Percentiles rank a stretch among this genome's conserved stretches.
Evolutionary conservation across 92 coral and sea anemone genomes (phyloP).

Genomic region (Siderastrea siderea): DNA sequence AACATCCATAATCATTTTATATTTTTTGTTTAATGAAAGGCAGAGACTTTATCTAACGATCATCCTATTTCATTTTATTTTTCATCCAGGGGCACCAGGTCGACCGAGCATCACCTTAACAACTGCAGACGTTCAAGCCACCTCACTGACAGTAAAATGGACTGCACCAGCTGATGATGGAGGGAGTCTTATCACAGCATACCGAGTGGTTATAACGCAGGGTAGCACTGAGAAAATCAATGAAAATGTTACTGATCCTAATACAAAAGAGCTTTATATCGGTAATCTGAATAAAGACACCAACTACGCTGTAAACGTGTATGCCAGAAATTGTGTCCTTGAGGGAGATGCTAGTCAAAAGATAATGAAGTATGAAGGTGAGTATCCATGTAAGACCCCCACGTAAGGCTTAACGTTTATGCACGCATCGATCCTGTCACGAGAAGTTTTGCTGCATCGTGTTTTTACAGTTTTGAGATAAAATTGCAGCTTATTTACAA

Average conservation of each 20-base stretch:
- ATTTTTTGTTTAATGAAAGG: too few species aligned
- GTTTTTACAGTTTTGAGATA: too few species aligned
- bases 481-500: too few species aligned
- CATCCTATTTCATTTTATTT: too few species aligned
- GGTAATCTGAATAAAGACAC: neutral
- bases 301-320: constrained; percentile 12
- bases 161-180: constrained; percentile 43
- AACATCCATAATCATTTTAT: too few species aligned
- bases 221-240: neutral
- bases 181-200: constrained; percentile 42
- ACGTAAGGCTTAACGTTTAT: too few species aligned
- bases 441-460: too few species aligned
- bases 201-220: constrained; percentile 10
- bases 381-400: too few species aligned
- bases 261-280: neutral
- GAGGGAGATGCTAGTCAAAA: constrained; percentile 11
- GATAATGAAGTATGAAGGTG: constrained; percentile 15
- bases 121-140: constrained; percentile 13
- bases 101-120: neutral
- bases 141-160: constrained; percentile 28
- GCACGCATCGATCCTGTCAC: too few species aligned
- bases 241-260: neutral
- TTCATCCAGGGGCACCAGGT: constrained; percentile 15
- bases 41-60: too few species aligned
- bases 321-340: constrained; percentile 24